phyloP scores from a whole-genome alignment of 1,140 invertebrate genomes.

The Drosophila nasuta region DNA sequence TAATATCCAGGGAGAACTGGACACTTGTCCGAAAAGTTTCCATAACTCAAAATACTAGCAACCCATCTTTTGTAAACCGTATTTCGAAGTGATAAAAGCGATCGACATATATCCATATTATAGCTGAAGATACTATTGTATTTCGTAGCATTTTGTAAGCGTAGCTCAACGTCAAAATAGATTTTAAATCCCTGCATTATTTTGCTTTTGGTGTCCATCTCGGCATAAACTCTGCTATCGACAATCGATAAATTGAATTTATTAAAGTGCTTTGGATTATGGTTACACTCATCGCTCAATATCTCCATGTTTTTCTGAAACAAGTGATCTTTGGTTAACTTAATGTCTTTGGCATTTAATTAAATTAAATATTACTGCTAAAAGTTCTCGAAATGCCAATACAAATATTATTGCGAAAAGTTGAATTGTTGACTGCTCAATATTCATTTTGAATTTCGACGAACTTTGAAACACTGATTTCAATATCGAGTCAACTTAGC shows the following conservation, averaged over 20 bases:
- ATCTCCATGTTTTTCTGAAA: slow-evolving; percentile 41
- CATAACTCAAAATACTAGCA: slow-evolving; percentile 39
- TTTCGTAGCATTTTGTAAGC: slow-evolving; percentile 31
- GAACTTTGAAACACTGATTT: not conserved
- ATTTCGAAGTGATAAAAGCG: slow-evolving; percentile 36
- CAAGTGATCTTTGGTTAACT: not conserved
- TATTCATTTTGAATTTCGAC: not conserved
- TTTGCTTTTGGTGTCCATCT: slow-evolving; percentile 29
- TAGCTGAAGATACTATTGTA: slow-evolving; percentile 53
- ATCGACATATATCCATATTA: slow-evolving; percentile 53
- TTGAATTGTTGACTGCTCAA: not conserved
- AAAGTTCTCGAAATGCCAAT: not conserved
- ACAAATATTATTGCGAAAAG: slow-evolving; percentile 3
- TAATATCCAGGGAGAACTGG: slow-evolving; percentile 48
- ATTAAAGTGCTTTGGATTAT: slow-evolving; percentile 40
- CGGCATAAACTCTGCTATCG: slow-evolving; percentile 33
- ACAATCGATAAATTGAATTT: slow-evolving; percentile 25
- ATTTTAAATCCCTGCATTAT: slow-evolving; percentile 41
- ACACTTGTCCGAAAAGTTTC: slow-evolving; percentile 54
- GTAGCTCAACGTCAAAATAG: slow-evolving; percentile 44
- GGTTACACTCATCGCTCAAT: slow-evolving; percentile 15
- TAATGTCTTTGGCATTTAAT: not conserved
- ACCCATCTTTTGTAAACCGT: slow-evolving; percentile 57
- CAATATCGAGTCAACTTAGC: not conserved
- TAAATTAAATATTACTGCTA: not conserved